These are phyloP conservation scores for Cataglyphis altisquamis DNA, from an alignment of 2,888 invertebrate species.

Conservation along the genomic window DNA sequence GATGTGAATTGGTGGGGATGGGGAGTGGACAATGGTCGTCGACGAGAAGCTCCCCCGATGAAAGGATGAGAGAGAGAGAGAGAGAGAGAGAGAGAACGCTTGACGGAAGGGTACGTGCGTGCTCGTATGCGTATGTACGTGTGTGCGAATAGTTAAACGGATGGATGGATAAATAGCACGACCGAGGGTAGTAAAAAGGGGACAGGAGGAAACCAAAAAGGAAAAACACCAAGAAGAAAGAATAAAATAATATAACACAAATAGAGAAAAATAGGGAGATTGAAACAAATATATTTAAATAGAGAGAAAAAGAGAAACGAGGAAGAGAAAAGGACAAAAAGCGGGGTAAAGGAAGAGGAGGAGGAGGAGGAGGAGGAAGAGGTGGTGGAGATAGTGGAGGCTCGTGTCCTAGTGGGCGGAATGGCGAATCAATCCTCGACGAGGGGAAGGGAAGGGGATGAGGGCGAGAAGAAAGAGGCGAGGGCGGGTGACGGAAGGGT, in stretches of 20 bases:
- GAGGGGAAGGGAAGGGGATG: conserved; percentile 46
- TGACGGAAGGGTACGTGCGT: conserved; percentile 11
- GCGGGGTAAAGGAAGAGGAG: background rate
- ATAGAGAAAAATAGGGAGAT: conserved; percentile 1
- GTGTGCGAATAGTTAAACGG: conserved; percentile 7
- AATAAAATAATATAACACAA: background rate
- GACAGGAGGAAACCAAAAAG: background rate
- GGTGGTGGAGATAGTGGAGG: conserved; percentile 51
- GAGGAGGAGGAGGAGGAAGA: background rate
- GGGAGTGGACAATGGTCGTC: conserved; percentile 53
- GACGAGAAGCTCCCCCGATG: conserved; percentile 33
- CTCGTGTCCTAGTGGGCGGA: conserved; percentile 59
- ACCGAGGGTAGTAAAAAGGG: conserved; percentile 20
- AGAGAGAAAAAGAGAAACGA: background rate
- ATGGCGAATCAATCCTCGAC: conserved; percentile 75
- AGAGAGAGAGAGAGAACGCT: background rate
- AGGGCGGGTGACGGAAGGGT: background rate
- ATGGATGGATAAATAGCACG: conserved; percentile 49
- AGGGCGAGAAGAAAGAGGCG: conserved; percentile 30
- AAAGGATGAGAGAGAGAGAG: conserved; percentile 2
- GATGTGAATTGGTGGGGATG: conserved; percentile 52
- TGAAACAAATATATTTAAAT: conserved; percentile 19
- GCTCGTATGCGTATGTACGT: background rate
- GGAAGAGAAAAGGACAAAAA: background rate
- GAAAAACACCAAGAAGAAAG: background rate